Conservation (phyloP, 2,888 invertebrate species). For the Lepidocyrtoides sp. region DNA sequence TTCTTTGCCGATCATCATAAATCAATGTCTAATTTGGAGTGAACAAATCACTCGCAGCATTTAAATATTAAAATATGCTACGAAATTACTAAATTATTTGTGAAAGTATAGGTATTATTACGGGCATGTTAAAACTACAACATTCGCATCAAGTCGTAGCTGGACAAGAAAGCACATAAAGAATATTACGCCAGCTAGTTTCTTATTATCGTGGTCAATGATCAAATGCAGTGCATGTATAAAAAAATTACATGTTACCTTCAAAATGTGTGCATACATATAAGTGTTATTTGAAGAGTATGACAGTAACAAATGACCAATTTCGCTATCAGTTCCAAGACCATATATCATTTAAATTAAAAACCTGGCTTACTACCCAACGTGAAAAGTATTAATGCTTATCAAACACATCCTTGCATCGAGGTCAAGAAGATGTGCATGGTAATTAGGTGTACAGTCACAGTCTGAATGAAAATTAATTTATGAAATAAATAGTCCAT, state of each 20-base stretch:
- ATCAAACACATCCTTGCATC: conserved; percentile 10
- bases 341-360: conserved; percentile 22
- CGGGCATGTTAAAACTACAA: too few relatives aligned
- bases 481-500: conserved; percentile 65
- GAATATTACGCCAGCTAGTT: too few relatives aligned
- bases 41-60: background rate
- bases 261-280: background rate
- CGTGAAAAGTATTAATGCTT: conserved; percentile 38
- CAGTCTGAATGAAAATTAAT: conserved; percentile 60
- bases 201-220: conserved; percentile 20
- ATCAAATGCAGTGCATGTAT: background rate
- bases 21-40: conserved; percentile 67
- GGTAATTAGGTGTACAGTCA: conserved; percentile 55
- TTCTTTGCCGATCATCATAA: conserved; percentile 50
- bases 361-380: background rate
- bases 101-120: background rate
- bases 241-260: background rate
- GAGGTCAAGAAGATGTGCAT: conserved; percentile 59
- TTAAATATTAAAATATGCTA: background rate
- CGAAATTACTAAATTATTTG: background rate
- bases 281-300: background rate
- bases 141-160: background rate
- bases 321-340: conserved; percentile 6
- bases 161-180: conserved; percentile 7
- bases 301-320: conserved; percentile 73